Conservation (phyloP, 2,113 vertebrate species). For the Odobenus rosmarus region DNA sequence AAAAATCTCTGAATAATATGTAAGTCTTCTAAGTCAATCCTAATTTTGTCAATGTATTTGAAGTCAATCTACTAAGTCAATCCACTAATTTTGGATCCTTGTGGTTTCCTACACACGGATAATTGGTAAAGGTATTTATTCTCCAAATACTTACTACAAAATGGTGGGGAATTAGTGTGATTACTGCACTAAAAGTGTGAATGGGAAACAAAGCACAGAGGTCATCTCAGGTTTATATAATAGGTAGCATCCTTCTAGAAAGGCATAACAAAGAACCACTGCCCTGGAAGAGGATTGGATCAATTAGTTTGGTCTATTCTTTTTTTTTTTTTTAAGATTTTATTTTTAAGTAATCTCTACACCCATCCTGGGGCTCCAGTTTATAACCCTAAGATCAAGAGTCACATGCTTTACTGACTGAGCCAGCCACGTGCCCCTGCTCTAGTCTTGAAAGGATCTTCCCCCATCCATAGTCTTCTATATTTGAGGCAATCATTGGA, state of each 20-base stretch:
- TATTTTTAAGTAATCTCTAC: background rate
- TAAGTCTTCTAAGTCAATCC: background rate
- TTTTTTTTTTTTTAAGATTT: background rate
- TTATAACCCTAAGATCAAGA: background rate
- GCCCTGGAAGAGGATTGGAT: background rate
- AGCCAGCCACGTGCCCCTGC: background rate
- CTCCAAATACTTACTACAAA: background rate
- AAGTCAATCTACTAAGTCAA: too few species aligned
- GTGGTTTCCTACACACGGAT: background rate
- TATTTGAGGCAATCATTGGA: background rate
- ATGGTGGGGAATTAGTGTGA: background rate
- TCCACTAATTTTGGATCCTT: slow-evolving; percentile 4
- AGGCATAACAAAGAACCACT: background rate
- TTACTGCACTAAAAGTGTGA: background rate
- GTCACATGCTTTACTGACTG: background rate
- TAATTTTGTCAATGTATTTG: too few species aligned
- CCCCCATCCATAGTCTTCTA: background rate
- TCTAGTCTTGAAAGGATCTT: background rate
- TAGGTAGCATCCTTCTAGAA: background rate
- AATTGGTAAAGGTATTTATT: background rate
- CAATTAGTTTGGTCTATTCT: background rate
- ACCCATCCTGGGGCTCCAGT: background rate
- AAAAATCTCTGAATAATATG: background rate
- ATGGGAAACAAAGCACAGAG: background rate
- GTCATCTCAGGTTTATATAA: background rate